phyloP scores from a whole-genome alignment of 2,888 invertebrate species.

The Dryadula phaetusa region DNA sequence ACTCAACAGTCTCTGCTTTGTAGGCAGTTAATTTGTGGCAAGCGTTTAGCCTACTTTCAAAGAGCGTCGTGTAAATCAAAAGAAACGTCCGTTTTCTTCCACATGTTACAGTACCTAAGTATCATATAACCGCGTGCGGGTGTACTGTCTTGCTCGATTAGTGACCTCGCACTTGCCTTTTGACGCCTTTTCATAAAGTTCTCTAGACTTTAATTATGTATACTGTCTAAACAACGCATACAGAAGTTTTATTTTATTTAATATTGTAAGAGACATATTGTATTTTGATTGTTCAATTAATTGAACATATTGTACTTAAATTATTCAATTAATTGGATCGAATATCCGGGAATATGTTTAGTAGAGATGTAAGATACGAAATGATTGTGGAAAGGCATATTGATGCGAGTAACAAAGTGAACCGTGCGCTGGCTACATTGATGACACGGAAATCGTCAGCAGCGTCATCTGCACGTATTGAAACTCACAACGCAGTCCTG shows the following conservation, averaged over 20 bases:
- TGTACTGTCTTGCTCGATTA: conserved; percentile 68
- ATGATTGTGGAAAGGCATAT: too few species aligned
- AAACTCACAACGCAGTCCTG: too few species aligned
- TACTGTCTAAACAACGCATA: neutral
- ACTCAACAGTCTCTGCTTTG: conserved; percentile 28
- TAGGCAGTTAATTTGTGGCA: conserved; percentile 25
- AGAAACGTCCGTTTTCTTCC: conserved; percentile 37
- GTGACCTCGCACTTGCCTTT: conserved; percentile 73
- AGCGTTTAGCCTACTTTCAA: conserved; percentile 26
- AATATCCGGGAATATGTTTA: too few species aligned
- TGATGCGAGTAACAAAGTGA: too few species aligned
- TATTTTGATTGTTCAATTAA: too few species aligned
- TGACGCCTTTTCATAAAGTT: conserved; percentile 49
- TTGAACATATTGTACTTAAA: too few species aligned
- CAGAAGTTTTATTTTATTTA: neutral
- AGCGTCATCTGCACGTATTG: too few species aligned
- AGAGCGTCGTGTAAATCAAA: conserved; percentile 34
- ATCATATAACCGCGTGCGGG: conserved; percentile 43
- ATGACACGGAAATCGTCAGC: too few species aligned
- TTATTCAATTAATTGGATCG: too few species aligned
- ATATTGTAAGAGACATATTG: too few species aligned
- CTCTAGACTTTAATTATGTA: neutral
- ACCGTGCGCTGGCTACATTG: too few species aligned
- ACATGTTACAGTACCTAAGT: conserved; percentile 38
- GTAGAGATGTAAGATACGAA: too few species aligned